Evolutionary conservation across 2,113 vertebrate species (phyloP).

Genomic region (Alethe castanea): DNA sequence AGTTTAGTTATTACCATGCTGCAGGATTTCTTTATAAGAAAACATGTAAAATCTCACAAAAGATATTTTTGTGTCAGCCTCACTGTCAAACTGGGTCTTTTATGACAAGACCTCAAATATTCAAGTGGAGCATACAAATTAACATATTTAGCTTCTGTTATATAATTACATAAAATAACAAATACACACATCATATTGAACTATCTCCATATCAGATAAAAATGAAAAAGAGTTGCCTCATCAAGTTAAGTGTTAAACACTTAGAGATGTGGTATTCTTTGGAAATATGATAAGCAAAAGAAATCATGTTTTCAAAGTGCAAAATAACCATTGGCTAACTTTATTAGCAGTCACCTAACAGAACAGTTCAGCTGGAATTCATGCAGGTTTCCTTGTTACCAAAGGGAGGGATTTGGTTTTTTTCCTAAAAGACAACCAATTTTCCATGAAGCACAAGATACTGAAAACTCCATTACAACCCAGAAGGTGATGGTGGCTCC

Average conservation of each 20-base stretch:
- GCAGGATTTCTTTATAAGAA: not conserved
- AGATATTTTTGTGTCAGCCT: not conserved
- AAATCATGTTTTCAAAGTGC: not conserved
- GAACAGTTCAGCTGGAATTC: not conserved
- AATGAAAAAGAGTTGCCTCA: not conserved
- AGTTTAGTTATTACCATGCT: not conserved
- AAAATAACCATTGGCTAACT: not conserved
- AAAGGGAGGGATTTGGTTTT: not conserved
- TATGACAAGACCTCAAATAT: not conserved
- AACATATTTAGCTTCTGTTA: not conserved
- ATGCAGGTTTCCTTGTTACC: not conserved
- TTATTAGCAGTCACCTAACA: not conserved
- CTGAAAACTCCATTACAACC: not conserved
- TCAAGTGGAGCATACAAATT: not conserved
- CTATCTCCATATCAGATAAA: not conserved
- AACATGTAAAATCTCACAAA: not conserved
- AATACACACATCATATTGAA: not conserved
- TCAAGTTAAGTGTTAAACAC: not conserved
- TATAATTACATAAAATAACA: not conserved
- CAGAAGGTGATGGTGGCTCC: not conserved
- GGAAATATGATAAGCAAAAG: not conserved
- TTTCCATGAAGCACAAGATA: not conserved
- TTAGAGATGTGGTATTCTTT: not conserved
- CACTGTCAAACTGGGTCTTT: not conserved
- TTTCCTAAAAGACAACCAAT: not conserved